A percentile compares a stretch with the other conserved stretches of the same genome.
Conservation (phyloP, 2,113 vertebrate genomes). For the Syrmaticus mikado region DNA sequence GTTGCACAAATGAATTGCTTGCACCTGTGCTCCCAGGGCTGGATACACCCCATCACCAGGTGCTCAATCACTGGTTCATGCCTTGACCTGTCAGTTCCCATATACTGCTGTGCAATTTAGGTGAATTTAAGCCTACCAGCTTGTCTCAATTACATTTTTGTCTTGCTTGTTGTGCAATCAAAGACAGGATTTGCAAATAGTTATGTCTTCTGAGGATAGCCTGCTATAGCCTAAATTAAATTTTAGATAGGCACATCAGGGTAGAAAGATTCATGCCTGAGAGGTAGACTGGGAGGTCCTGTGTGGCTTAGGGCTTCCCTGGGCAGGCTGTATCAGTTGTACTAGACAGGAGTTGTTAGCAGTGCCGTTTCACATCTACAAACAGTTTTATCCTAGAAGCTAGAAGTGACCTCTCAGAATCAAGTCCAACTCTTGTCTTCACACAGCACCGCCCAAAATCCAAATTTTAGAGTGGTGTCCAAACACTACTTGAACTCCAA, state of each 20-base stretch:
- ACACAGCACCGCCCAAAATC: background rate
- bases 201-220: background rate
- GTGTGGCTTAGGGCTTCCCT: background rate
- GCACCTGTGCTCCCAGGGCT: too few relatives aligned
- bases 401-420: background rate
- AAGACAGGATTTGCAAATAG: background rate
- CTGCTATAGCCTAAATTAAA: background rate
- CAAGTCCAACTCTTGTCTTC: background rate
- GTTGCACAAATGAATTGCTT: too few relatives aligned
- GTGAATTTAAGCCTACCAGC: background rate
- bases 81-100: too few relatives aligned
- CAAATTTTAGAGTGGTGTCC: background rate
- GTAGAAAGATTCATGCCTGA: background rate
- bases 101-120: background rate
- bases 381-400: background rate
- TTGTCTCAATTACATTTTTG: background rate
- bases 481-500: background rate
- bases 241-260: background rate
- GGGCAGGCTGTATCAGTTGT: background rate
- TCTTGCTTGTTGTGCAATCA: background rate
- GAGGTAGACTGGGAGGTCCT: background rate
- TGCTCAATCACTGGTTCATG: too few relatives aligned
- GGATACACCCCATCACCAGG: too few relatives aligned
- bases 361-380: background rate
- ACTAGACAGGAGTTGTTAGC: background rate